Percentiles rank a stretch among this genome's conserved stretches.
Conservation (phyloP, 2,888 invertebrate genomes). For the Scelioninae gen. 1 region DNA sequence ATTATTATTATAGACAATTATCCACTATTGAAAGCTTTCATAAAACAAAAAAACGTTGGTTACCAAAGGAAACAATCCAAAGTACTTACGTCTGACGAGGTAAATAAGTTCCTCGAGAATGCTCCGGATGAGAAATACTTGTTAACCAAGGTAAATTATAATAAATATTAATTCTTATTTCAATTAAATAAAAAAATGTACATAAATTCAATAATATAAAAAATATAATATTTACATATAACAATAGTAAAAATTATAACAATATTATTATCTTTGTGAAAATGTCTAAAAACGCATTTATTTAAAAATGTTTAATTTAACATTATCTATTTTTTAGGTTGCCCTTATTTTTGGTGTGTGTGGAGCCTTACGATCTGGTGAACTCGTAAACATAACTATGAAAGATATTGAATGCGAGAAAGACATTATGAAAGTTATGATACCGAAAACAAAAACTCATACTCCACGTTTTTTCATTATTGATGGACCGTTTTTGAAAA, state of each 20-base stretch:
- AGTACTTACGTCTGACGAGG: conserved; percentile 5
- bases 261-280: no score
- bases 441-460: background rate
- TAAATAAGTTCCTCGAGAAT: conserved; percentile 1
- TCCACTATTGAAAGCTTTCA: conserved; percentile 15
- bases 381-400: background rate
- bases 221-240: no score
- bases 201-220: no score
- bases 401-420: background rate
- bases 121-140: conserved; percentile 11
- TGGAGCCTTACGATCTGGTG: background rate
- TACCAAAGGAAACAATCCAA: conserved; percentile 19
- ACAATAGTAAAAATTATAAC: no score
- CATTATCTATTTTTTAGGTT: background rate
- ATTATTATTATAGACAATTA: conserved; percentile 5
- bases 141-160: conserved; percentile 21
- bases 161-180: background rate
- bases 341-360: background rate
- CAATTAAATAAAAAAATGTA: no score
- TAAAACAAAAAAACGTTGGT: conserved; percentile 14
- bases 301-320: no score
- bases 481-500: background rate
- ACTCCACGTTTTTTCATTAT: background rate
- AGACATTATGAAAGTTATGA: background rate
- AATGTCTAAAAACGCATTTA: no score